phyloP scores from a whole-genome alignment of 2,797 vertebrate genomes.

The Tenualosa ilisha region DNA sequence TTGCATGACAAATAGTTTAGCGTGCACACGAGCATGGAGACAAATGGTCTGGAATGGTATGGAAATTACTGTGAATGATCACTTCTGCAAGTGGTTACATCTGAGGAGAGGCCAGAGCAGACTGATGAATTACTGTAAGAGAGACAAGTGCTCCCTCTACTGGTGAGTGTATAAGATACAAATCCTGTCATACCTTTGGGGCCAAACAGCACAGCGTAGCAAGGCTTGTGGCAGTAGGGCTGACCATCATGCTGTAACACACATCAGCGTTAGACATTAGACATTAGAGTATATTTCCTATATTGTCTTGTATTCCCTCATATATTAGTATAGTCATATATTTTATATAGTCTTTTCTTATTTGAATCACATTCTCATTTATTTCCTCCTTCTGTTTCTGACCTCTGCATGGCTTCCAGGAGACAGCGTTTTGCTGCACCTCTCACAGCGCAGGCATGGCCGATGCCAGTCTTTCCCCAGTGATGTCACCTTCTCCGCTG shows the following conservation, averaged over 20 bases:
- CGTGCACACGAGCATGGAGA: neutral
- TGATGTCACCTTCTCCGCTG: slow-evolving; percentile 98
- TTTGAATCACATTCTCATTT: neutral
- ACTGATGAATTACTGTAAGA: neutral
- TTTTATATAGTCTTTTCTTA: too few species aligned
- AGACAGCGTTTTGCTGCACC: slow-evolving; percentile 92
- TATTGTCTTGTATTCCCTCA: too few species aligned
- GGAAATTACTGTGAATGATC: slow-evolving; percentile 12
- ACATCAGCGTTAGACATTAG: neutral
- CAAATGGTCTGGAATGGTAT: slow-evolving; percentile 19
- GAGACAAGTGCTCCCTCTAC: slow-evolving; percentile 71
- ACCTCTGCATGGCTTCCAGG: slow-evolving; percentile 95
- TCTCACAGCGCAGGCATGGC: slow-evolving; percentile 95
- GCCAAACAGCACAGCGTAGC: slow-evolving; percentile 89
- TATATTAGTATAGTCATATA: neutral
- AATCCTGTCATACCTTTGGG: slow-evolving; percentile 85
- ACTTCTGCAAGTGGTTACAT: slow-evolving; percentile 7
- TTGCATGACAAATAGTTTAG: slow-evolving; percentile 3
- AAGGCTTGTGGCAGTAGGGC: slow-evolving; percentile 96
- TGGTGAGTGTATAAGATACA: slow-evolving; percentile 51
- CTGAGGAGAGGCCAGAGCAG: neutral
- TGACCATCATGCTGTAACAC: slow-evolving; percentile 85
- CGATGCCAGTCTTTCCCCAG: slow-evolving; percentile 98
- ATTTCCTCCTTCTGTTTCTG: slow-evolving; percentile 48
- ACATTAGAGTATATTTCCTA: neutral